Conservation (phyloP, 2,888 invertebrate genomes). For the Chymomyza amoena region DNA sequence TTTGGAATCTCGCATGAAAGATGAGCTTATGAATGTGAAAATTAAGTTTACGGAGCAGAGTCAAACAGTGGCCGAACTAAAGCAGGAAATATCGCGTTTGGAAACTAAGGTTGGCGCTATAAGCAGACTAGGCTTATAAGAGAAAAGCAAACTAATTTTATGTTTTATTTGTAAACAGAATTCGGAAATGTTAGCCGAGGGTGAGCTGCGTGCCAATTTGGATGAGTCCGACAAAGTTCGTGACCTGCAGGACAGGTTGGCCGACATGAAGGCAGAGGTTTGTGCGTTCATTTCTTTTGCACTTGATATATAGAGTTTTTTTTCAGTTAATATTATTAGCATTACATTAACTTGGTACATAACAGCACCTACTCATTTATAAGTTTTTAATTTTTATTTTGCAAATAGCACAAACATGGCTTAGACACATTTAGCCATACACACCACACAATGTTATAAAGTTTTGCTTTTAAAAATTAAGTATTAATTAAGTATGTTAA, state of each 20-base stretch:
- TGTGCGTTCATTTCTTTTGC: conserved; percentile 63
- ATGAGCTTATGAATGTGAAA: conserved; percentile 94
- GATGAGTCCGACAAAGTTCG: conserved; percentile 92
- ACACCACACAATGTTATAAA: neutral
- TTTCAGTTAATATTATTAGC: conserved; percentile 16
- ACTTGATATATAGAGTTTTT: conserved; percentile 10
- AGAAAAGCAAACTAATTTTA: neutral
- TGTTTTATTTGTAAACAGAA: conserved; percentile 81
- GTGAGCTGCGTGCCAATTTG: conserved; percentile 91
- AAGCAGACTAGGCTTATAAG: neutral
- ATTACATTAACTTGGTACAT: conserved; percentile 13
- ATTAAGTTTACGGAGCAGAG: conserved; percentile 97
- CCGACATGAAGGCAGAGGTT: conserved; percentile 96
- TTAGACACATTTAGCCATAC: no score
- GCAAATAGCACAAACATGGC: neutral
- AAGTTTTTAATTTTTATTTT: neutral
- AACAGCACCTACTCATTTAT: conserved; percentile 5
- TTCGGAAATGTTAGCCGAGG: conserved; percentile 95
- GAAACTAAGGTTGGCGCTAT: conserved; percentile 87
- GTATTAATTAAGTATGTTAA: neutral
- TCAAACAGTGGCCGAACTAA: conserved; percentile 94
- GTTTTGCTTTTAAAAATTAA: neutral
- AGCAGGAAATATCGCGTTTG: conserved; percentile 94
- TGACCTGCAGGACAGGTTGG: conserved; percentile 94
- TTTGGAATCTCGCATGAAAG: conserved; percentile 83